phyloP scores from a whole-genome alignment of 2,113 vertebrate species.

The Rhabdornis inornatus region DNA sequence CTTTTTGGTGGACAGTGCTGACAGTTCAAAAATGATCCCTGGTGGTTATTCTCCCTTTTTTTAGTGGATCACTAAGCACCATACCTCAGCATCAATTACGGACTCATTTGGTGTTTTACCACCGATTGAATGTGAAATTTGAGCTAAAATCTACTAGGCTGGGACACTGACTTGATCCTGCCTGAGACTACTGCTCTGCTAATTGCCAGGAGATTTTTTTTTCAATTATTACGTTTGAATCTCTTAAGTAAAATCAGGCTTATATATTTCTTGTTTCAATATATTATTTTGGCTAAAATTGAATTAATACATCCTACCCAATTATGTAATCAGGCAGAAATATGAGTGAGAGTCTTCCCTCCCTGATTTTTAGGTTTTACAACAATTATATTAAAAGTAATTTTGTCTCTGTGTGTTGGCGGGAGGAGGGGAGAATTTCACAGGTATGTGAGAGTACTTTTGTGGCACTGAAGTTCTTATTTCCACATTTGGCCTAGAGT shows the following conservation, averaged over 20 bases:
- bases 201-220: not conserved
- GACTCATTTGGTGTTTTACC: not conserved
- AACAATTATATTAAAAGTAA: not conserved
- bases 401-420: not conserved
- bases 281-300: not conserved
- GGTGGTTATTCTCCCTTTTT: not conserved
- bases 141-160: not conserved
- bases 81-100: not conserved
- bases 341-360: not conserved
- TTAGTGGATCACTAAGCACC: not conserved
- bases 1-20: not conserved
- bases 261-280: not conserved
- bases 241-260: not conserved
- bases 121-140: not conserved
- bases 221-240: not conserved
- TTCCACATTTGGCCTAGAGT: not conserved
- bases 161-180: not conserved
- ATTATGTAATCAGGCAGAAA: not conserved
- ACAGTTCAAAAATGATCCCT: not conserved
- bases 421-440: not conserved
- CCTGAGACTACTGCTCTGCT: not conserved
- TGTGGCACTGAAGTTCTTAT: not conserved
- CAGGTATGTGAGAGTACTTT: not conserved
- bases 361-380: not conserved
- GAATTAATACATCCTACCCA: not conserved